Base-by-base conservation (phyloP, 1,140 invertebrate genomes). In the Dryas iulia region DNA sequence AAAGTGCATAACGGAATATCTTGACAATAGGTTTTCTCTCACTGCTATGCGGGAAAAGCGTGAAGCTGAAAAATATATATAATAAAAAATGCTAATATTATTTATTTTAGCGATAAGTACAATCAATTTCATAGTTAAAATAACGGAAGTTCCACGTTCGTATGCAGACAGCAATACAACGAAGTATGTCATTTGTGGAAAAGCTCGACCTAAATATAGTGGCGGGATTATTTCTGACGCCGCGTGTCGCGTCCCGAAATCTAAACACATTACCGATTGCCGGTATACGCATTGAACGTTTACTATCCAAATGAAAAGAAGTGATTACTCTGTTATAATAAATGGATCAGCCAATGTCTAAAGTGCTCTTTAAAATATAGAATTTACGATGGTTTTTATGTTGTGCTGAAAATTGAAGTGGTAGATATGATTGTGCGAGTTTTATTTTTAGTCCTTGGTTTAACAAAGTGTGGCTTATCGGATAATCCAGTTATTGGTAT, bases 131-230 rank as follows among this genome's bases (percentile, higher is more conserved):
- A 2, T 47, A 21, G 2, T 14, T 5, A 14, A 14, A 1, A 35
- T 7, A 47, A 3, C 8, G 24, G 12, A 56, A 56, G 12, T 7
- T 12, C 1, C 26, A 30, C 26, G 56, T 69, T 59, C 26, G 10
- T 61, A 21, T 23, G 60, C 62, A 67, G 60, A 71, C 65, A 62
- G 30, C 65, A 61, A 62, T 57, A 39, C 73, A 71, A 73, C 72
- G 74, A 86, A 85, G 85, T 88, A 75, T 89, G 86, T 90, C 88
- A 81, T 87, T 88, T 87, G 84, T 78, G 77, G 78, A 82, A 88
- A 90, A 87, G 82, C 83, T 78, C 72, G 76, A 78, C 78, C 86
- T 89, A 89, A 83, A 89, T 88, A 81, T 89, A 89, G 85, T 59
- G 56, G 64, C 72, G 71, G 80, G 86, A 89, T 89, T 90, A 90